Evolutionary conservation across 2,888 invertebrate species (phyloP).

Genomic region (Tenthredo distinguenda): DNA sequence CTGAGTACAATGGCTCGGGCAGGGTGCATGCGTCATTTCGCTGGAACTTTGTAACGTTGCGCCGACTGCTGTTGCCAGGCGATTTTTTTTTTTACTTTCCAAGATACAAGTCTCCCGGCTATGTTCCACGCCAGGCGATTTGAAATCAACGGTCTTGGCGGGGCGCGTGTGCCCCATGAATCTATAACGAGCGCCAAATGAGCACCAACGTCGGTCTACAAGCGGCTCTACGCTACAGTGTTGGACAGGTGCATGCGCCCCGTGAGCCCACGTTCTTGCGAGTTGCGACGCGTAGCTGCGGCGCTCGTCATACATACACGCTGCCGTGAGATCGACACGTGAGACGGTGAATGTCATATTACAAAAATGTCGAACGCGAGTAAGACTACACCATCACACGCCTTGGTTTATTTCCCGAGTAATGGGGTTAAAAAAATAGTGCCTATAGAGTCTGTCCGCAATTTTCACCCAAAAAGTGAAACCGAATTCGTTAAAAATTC

Average conservation of each 20-base stretch:
- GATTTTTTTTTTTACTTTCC: too few relatives aligned
- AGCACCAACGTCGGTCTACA: too few relatives aligned
- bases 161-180: too few relatives aligned
- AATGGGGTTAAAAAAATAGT: not conserved
- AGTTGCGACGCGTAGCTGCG: not conserved
- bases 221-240: not conserved
- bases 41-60: not conserved
- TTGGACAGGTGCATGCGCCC: not conserved
- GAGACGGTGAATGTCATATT: too few relatives aligned
- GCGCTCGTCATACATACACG: not conserved
- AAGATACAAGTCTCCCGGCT: too few relatives aligned
- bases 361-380: too few relatives aligned
- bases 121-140: not conserved
- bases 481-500: not conserved
- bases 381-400: not conserved
- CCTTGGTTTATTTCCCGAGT: not conserved
- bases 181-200: too few relatives aligned
- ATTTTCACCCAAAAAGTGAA: constrained; percentile 7
- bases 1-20: too few relatives aligned
- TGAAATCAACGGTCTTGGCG: not conserved
- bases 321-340: too few relatives aligned
- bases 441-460: not conserved
- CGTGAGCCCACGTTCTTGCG: not conserved
- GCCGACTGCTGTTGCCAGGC: not conserved
- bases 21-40: too few relatives aligned